Evolutionary conservation across 2,888 invertebrate genomes (phyloP), one percentile per base, ranked within the genome.

Genomic region (Pollenia angustigena): DNA sequence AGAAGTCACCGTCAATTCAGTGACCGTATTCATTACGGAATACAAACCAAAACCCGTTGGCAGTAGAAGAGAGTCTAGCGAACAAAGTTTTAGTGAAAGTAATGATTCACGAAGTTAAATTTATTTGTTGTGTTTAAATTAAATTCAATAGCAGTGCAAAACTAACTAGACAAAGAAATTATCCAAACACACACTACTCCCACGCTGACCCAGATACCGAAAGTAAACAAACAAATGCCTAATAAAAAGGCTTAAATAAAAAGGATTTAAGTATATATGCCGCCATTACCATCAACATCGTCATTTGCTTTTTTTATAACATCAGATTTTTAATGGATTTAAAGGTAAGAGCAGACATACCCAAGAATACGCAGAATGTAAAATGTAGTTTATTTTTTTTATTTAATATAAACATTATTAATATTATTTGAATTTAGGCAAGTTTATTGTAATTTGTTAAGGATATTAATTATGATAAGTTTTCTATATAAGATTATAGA

Each of bases 11-110:
- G 99, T 99, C 50, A 99, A 98, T 93, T 98, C 98, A 91, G 98
- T 99, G 85, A 99, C 99, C 69, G 99, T 99, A 87, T 97, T 98
- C 89, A 98, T 99, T 93, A 99, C 99, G 84, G 99, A 99, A 94
- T 99, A 97, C 93, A 97, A 97, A 93, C 97, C 97, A 89, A 97
- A 97, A 89, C 91, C 91, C 14, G 90, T 93, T 85, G 92, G 92
- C 87, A 93, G 92, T 89, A 90, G 93, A 85, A 91, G 93, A 52
- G 93, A 93, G 83, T 93, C 93, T 60, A 93, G 93, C 87, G 93
- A 93, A 85, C 93, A 93, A 88, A 93, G 93, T 89, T 93, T 93
- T 90, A 93, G 93, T 88, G 93, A 93, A 91, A 93, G 93, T 89
- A 93, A 93, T 88, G 93, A 93, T 90, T 93, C 94, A 68, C 91